Conservation (phyloP, 2,888 invertebrate genomes). For the Strigamia crassipes region DNA sequence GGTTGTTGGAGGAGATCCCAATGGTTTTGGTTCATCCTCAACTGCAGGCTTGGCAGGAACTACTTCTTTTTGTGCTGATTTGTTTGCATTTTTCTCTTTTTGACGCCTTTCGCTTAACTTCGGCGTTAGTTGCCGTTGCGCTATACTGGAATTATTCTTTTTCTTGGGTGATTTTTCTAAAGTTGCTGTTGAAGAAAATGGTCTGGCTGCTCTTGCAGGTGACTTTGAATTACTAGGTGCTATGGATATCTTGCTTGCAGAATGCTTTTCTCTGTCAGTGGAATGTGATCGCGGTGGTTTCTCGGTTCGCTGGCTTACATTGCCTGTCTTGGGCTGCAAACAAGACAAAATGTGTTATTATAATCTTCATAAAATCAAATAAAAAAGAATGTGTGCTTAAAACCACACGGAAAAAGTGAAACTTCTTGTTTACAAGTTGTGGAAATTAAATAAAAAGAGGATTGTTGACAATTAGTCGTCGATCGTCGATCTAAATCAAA, state of each 20-base stretch:
- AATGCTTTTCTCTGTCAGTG: neutral
- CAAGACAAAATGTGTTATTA: neutral
- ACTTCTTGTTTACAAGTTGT: too few relatives aligned
- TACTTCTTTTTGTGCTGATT: neutral
- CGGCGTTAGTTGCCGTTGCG: constrained; percentile 48
- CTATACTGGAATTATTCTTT: constrained; percentile 53
- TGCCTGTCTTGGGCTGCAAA: constrained; percentile 50
- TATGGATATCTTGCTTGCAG: neutral
- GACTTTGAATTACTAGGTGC: neutral
- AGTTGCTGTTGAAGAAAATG: neutral
- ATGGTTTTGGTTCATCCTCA: neutral
- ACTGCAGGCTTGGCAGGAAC: neutral
- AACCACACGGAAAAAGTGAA: too few relatives aligned
- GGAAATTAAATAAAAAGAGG: too few relatives aligned
- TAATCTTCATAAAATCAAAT: neutral
- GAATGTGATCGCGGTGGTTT: neutral
- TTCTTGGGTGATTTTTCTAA: neutral
- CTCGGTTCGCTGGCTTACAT: constrained; percentile 44
- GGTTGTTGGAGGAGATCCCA: neutral
- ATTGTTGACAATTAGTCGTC: too few relatives aligned
- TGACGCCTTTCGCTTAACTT: constrained; percentile 41
- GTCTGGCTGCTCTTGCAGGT: neutral
- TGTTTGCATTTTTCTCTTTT: neutral
- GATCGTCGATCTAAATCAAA: too few relatives aligned
- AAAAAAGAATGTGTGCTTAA: too few relatives aligned